Evolutionary conservation across 2,113 vertebrate species (phyloP).

Genomic region (Megaleporinus macrocephalus): DNA sequence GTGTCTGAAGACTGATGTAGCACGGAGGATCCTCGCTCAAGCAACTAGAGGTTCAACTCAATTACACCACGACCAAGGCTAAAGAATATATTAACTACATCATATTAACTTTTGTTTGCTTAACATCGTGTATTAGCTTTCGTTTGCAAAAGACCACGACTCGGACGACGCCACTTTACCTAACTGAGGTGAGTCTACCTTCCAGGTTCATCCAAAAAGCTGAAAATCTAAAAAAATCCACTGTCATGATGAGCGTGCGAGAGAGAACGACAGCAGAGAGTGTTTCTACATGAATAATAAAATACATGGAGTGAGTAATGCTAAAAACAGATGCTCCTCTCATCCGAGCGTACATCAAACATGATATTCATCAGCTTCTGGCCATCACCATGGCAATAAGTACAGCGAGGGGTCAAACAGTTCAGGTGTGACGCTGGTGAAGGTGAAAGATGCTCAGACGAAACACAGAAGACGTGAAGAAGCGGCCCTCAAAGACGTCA

Average conservation of each 20-base stretch:
- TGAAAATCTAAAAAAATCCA: not conserved
- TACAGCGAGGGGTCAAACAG: not conserved
- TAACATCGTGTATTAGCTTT: too few species aligned
- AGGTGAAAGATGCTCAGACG: not conserved
- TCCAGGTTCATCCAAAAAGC: not conserved
- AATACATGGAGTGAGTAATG: not conserved
- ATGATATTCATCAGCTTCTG: not conserved
- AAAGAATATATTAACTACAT: not conserved
- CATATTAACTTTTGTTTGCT: too few species aligned
- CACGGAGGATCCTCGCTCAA: not conserved
- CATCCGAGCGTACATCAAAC: not conserved
- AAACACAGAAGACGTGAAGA: not conserved
- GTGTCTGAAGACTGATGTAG: not conserved
- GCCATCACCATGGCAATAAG: slow-evolving; percentile 4
- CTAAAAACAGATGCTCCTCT: not conserved
- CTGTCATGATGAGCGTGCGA: not conserved
- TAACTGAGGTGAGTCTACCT: too few species aligned
- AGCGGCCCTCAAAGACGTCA: not conserved
- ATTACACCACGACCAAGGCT: not conserved
- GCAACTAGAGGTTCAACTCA: not conserved
- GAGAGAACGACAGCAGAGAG: slow-evolving; percentile 9
- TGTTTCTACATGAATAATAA: not conserved
- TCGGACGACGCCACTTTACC: too few species aligned
- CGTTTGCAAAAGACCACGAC: not conserved
- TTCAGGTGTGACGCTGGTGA: not conserved